Evolutionary conservation across 2,888 invertebrate species (phyloP), one percentile per base, ranked within the genome.

Genomic region (Malthinus seriepunctatus): DNA sequence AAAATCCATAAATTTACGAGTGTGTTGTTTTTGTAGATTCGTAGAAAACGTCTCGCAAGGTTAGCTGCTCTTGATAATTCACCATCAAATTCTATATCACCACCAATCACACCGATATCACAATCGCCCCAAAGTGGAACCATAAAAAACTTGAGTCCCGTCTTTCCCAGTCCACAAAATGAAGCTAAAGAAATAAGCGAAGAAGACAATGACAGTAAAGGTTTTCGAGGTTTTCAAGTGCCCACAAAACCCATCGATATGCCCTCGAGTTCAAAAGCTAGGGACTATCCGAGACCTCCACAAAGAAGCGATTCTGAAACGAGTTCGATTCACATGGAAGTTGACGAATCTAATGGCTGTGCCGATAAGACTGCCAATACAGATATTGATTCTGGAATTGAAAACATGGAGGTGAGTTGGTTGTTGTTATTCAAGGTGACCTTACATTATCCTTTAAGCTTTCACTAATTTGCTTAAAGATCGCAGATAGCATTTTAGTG

Each of bases 41-140:
- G 91, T 69, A 84, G 87, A 76, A 83, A 90, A 71, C 85, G 91
- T 63, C 80, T 92, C 72, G 91, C 89, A 55, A 86, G 90, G 60
- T 80, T 91, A 64, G 86, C 85, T 47, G 88, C 85, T 46, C 77
- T 86, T 56, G 83, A 85, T 64, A 77, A 80, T 57, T 81, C 80
- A 35, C 79, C 82, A 51, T 78, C 77, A 33, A 79, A 80, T 51
- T 78, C 81, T 37, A 70, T 79, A 2, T 77, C 82, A 71, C 74
- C 83, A 67, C 76, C 84, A 70, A 71, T 81, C 72, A 76, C 81
- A 73, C 84, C 73, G 67, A 83, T 78, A 71, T 76, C 77, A 3
- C 77, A 78, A 56, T 76, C 77, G 11, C 77, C 77, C 4, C 67
- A 69, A 51, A 69, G 64, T 46, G 63, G 51, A n/a, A 66, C 44